phyloP scores from a whole-genome alignment of 2,888 invertebrate genomes.

The Erebia palarica region DNA sequence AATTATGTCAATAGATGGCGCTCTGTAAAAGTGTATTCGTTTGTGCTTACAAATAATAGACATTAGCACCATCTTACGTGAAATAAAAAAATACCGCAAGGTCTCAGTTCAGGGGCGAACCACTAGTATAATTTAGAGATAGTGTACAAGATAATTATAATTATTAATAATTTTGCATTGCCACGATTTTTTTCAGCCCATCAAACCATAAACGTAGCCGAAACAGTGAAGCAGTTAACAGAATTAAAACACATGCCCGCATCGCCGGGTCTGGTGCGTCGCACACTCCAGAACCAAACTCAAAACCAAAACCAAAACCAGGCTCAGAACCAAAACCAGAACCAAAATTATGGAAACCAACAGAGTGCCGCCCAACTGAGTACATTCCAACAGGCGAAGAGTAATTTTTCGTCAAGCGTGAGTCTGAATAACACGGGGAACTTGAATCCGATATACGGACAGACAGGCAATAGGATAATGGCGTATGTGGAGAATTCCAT shows the following conservation, averaged over 20 bases:
- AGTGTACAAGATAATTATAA: neutral
- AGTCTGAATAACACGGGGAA: conserved; percentile 70
- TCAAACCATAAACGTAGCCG: conserved; percentile 87
- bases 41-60: too few relatives aligned
- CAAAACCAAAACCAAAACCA: conserved; percentile 45
- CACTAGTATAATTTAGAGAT: too few relatives aligned
- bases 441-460: conserved; percentile 77
- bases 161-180: neutral
- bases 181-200: conserved; percentile 49
- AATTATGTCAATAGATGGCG: too few relatives aligned
- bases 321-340: conserved; percentile 39
- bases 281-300: conserved; percentile 67
- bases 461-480: conserved; percentile 71
- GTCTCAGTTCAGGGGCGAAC: too few relatives aligned
- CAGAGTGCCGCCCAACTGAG: conserved; percentile 50
- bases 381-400: conserved; percentile 75
- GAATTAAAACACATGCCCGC: conserved; percentile 93
- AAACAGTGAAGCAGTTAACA: conserved; percentile 92
- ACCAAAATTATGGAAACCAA: conserved; percentile 46
- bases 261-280: conserved; percentile 88
- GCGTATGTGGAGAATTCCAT: conserved; percentile 69
- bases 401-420: conserved; percentile 62
- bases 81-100: too few relatives aligned
- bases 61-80: too few relatives aligned
- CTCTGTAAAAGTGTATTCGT: too few relatives aligned